A percentile compares a stretch with the other conserved stretches of the same genome.
phyloP scores from a whole-genome alignment of 2,113 vertebrate species.

The Austrofundulus limnaeus region DNA sequence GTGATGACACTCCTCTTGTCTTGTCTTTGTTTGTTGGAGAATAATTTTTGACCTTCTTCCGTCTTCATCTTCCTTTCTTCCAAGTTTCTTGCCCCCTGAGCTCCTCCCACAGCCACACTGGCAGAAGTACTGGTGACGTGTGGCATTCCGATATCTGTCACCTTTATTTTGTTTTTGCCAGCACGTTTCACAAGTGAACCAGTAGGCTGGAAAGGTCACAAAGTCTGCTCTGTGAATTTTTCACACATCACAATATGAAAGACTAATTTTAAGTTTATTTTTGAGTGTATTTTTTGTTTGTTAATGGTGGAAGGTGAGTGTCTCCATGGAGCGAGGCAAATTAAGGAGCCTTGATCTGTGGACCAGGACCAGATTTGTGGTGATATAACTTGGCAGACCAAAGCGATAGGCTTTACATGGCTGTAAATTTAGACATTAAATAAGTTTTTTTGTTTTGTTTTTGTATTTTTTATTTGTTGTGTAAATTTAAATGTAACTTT shows the following conservation, averaged over 20 bases:
- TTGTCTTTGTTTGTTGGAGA: constrained; percentile 27
- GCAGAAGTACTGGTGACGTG: constrained; percentile 65
- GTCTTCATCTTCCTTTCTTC: constrained; percentile 27
- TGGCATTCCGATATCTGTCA: constrained; percentile 77
- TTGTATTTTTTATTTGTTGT: constrained; percentile 1
- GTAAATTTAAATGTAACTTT: not conserved
- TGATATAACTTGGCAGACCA: constrained; percentile 37
- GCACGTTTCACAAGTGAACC: constrained; percentile 65
- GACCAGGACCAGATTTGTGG: constrained; percentile 32
- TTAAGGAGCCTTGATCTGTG: constrained; percentile 29
- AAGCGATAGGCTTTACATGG: not conserved
- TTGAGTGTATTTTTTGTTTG: constrained; percentile 34
- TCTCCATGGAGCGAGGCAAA: constrained; percentile 21
- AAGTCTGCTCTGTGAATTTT: constrained; percentile 45
- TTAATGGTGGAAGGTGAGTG: constrained; percentile 31
- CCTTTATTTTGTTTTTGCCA: constrained; percentile 60
- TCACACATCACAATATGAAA: constrained; percentile 56
- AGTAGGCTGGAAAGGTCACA: constrained; percentile 77
- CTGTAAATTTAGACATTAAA: constrained; percentile 16
- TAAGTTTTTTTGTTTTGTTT: too few relatives aligned
- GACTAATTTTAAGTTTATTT: constrained; percentile 62
- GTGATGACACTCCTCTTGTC: constrained; percentile 18
- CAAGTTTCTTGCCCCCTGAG: constrained; percentile 46
- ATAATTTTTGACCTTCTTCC: constrained; percentile 43
- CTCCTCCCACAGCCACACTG: constrained; percentile 57